phyloP scores from a whole-genome alignment of 2,888 invertebrate species.

The Anthoptus insignis region DNA sequence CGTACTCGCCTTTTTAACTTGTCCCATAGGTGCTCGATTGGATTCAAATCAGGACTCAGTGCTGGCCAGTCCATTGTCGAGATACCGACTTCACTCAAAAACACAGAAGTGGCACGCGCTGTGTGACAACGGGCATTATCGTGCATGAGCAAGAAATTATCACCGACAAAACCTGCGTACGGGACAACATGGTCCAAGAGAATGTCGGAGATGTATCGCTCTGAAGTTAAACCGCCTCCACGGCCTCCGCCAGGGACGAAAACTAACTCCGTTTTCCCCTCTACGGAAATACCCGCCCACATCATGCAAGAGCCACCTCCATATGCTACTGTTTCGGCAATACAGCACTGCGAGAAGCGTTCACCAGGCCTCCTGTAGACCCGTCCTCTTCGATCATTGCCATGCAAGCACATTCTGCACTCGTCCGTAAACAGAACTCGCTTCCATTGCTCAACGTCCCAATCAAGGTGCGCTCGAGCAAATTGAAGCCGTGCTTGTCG shows the following conservation, averaged over 20 bases:
- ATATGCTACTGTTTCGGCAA: constrained; percentile 15
- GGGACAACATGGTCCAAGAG: constrained; percentile 19
- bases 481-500: constrained; percentile 32
- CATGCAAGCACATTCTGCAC: constrained; percentile 35
- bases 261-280: constrained; percentile 36
- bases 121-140: background rate
- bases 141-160: background rate
- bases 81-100: constrained; percentile 2
- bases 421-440: constrained; percentile 36
- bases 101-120: background rate
- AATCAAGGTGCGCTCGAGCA: constrained; percentile 39
- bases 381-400: constrained; percentile 32
- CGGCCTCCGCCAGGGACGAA: constrained; percentile 29
- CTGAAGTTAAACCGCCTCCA: constrained; percentile 4
- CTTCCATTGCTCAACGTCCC: constrained; percentile 32
- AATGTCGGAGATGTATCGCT: constrained; percentile 31
- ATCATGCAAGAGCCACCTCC: constrained; percentile 22
- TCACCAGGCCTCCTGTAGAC: constrained; percentile 35
- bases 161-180: background rate
- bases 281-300: constrained; percentile 29
- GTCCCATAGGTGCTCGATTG: background rate
- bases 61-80: background rate
- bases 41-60: background rate
- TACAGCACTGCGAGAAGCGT: constrained; percentile 24
- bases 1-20: background rate